Conservation (phyloP, 2,797 vertebrate species). For the Margarornis squamiger region DNA sequence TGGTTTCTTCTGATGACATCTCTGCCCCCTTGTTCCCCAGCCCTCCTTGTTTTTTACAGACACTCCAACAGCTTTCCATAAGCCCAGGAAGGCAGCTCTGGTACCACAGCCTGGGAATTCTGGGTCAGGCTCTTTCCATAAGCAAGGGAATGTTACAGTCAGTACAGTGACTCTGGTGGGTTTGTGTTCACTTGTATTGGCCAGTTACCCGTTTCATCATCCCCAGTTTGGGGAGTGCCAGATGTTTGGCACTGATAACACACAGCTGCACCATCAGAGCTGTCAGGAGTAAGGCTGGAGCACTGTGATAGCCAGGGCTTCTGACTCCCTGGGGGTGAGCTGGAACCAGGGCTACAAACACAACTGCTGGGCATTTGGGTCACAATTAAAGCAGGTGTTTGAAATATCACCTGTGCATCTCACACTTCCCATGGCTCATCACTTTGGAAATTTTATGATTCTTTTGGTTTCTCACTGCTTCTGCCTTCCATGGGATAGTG, state of each 20-base stretch:
- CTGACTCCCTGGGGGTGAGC: background rate
- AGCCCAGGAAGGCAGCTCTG: background rate
- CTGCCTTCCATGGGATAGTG: background rate
- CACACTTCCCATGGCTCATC: background rate
- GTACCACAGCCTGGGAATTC: background rate
- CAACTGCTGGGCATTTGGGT: background rate
- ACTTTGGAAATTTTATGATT: background rate
- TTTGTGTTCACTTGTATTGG: background rate
- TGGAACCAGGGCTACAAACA: background rate
- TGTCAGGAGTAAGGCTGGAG: background rate
- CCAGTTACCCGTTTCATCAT: background rate
- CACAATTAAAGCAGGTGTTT: background rate
- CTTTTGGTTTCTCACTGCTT: background rate
- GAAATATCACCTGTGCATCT: background rate
- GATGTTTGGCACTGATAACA: constrained; percentile 61
- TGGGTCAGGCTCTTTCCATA: background rate
- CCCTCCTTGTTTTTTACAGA: background rate
- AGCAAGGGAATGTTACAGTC: background rate
- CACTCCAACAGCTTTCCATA: background rate
- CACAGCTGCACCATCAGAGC: background rate
- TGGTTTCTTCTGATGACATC: background rate
- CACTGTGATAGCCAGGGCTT: constrained; percentile 29
- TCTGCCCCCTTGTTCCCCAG: background rate
- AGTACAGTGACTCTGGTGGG: background rate
- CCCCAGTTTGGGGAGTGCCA: background rate